Conservation (phyloP, 1,140 invertebrate genomes). For the Drosophila pseudoobscura region DNA sequence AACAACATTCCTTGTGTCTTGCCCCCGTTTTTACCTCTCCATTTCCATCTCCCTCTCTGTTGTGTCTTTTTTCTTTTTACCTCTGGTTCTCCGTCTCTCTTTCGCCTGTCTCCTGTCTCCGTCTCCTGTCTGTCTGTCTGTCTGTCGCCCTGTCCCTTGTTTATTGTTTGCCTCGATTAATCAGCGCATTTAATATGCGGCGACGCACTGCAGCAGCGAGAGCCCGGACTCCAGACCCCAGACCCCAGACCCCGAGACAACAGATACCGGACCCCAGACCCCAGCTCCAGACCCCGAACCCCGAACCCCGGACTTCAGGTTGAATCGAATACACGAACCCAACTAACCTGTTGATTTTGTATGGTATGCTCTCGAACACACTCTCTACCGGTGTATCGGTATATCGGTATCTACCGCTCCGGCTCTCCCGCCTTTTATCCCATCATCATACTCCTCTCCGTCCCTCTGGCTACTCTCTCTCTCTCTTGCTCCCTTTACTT, state of each 20-base stretch:
- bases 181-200: constrained; percentile 67
- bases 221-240: too few relatives aligned
- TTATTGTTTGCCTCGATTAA: constrained; percentile 71
- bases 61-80: constrained; percentile 4
- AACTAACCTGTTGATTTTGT: constrained; percentile 50
- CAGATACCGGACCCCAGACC: too few relatives aligned
- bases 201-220: constrained; percentile 50
- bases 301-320: constrained; percentile 33
- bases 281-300: too few relatives aligned
- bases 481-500: too few relatives aligned
- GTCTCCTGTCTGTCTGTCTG: constrained; percentile 5
- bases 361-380: not conserved
- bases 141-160: constrained; percentile 21
- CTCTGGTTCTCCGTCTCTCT: constrained; percentile 41
- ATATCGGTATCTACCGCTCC: not conserved
- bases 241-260: too few relatives aligned
- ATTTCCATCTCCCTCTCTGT: not conserved
- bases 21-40: constrained; percentile 8
- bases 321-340: constrained; percentile 32
- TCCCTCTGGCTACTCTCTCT: too few relatives aligned
- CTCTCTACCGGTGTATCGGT: too few relatives aligned
- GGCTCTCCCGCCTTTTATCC: too few relatives aligned
- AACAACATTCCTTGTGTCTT: constrained; percentile 49
- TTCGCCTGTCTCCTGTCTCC: not conserved
- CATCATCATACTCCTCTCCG: not conserved